phyloP scores from a whole-genome alignment of 1,140 invertebrate genomes.

The Drosophila mojavensis region DNA sequence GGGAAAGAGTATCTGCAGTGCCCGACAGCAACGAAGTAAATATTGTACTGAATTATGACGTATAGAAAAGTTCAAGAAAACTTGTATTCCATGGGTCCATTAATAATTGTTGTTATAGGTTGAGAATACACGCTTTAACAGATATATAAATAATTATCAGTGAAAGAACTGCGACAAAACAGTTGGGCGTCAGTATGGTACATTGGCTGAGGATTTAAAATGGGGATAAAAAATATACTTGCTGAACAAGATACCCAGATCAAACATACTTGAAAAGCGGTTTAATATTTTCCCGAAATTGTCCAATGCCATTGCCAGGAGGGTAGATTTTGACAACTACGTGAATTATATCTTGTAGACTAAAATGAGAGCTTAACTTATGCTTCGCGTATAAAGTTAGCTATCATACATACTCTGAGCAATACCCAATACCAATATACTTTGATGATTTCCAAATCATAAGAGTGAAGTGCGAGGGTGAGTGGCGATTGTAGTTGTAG shows the following conservation, averaged over 20 bases:
- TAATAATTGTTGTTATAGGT: no score
- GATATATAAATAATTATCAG: neutral
- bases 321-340: neutral
- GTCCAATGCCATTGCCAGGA: neutral
- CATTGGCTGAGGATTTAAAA: no score
- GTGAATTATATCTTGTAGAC: neutral
- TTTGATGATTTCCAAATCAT: neutral
- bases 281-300: neutral
- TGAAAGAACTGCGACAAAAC: neutral
- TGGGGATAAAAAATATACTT: no score
- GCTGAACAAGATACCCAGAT: neutral
- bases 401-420: neutral
- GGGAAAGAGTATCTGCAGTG: no score
- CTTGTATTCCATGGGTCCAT: no score
- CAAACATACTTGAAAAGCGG: neutral
- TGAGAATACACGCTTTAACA: no score
- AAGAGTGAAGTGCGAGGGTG: neutral
- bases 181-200: no score
- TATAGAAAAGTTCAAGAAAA: no score
- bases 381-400: neutral
- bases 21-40: no score
- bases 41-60: no score
- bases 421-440: neutral
- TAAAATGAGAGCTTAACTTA: neutral
- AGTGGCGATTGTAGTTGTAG: neutral